Evolutionary conservation across 2,797 vertebrate species (phyloP).

Genomic region (Parambassis ranga): DNA sequence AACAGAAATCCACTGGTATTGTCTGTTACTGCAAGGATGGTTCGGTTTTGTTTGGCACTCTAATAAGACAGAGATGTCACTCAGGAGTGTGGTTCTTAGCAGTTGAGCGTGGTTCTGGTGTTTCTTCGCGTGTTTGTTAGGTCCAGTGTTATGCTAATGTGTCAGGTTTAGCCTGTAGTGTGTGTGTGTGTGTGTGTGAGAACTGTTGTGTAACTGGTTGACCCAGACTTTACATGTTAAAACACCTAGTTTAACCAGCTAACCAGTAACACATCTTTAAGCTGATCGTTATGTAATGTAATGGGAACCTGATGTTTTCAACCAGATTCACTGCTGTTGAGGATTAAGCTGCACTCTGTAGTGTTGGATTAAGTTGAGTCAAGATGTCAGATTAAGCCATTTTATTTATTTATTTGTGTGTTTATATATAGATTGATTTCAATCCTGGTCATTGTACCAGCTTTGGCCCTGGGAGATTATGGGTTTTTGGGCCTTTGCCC

Average conservation of each 20-base stretch:
- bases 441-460: slow-evolving; percentile 10
- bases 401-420: too few species aligned
- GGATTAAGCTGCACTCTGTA: neutral
- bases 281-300: neutral
- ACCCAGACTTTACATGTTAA: slow-evolving; percentile 46
- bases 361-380: neutral
- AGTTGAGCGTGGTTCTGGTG: neutral
- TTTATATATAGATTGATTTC: neutral
- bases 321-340: neutral
- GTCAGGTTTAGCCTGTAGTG: neutral
- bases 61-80: neutral
- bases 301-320: neutral
- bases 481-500: slow-evolving; percentile 45
- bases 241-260: slow-evolving; percentile 11
- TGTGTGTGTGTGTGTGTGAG: slow-evolving; percentile 14
- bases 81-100: slow-evolving; percentile 20
- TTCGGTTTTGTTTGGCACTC: neutral
- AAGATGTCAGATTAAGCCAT: neutral
- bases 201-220: slow-evolving; percentile 48
- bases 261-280: neutral
- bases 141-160: slow-evolving; percentile 26
- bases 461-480: slow-evolving; percentile 19
- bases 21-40: neutral
- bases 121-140: neutral
- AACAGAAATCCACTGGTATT: neutral